Evolutionary conservation across 1,140 invertebrate genomes (phyloP), one percentile per base, ranked within the genome.

Genomic region (Pseudachorutes palmiensis): DNA sequence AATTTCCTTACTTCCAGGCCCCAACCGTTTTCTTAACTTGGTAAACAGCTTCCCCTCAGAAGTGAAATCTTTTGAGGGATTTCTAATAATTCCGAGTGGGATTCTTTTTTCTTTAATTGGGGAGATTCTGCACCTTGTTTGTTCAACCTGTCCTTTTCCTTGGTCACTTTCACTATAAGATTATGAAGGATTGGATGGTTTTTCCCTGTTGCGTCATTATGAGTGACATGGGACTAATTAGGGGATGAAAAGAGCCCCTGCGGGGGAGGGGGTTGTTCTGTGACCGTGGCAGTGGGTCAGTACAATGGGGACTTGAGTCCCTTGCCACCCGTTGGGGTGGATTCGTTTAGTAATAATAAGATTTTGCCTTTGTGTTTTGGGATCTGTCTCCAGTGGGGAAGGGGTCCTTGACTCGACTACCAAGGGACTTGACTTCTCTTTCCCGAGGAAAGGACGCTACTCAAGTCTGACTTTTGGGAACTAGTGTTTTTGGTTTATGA

Each of bases 371-470:
- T 55, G 51, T 14, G 51, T 22, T 55, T 73, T 73, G 69, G 59
- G 68, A 67, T 67, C 69, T 73, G 69, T 70, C 71, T 73, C 48
- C 69, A 70, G 71, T 67, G 30, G 5, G 30, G 5, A 24, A 9
- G 3, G 59, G 33, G 29, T 30, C 29, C 32, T 63, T 41, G 61
- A 63, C 12, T 45, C 3, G 61, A 36, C 61, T 32, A 63, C 61
- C 61, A 24, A 16, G 61, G 61, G 61, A 63, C 26, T 30, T 30
- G 58, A 32, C 24, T 31, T 55, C 14, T 41, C 5, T 19, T 41
- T 19, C n/a, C n/a, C n/a, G n/a, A n/a, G n/a, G n/a, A n/a, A n/a
- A n/a, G n/a, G n/a, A n/a, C n/a, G n/a, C n/a, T n/a, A n/a, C n/a
- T n/a, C n/a, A n/a, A n/a, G n/a, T n/a, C n/a, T n/a, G n/a, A n/a